phyloP scores from a whole-genome alignment of 2,113 vertebrate species.

The Panthera leo region DNA sequence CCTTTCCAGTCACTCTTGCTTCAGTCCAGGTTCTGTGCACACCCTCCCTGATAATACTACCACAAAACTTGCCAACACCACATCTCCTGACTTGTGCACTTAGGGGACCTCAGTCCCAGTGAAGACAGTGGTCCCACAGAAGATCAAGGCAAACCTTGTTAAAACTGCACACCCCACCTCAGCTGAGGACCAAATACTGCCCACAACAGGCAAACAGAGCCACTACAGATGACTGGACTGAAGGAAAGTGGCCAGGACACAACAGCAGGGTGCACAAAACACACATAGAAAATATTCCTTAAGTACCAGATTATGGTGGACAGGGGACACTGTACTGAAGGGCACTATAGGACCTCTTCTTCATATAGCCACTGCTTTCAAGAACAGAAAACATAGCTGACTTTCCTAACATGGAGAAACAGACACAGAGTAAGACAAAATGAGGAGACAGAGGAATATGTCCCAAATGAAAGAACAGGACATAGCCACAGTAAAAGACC shows the following conservation, averaged over 20 bases:
- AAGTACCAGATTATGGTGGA: neutral
- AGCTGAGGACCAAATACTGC: neutral
- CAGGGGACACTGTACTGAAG: neutral
- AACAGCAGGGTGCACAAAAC: neutral
- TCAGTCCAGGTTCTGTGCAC: neutral
- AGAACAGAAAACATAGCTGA: neutral
- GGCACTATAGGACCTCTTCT: neutral
- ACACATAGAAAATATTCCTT: neutral
- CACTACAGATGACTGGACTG: neutral
- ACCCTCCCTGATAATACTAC: neutral
- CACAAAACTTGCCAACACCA: neutral
- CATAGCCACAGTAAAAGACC: neutral
- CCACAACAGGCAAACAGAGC: neutral
- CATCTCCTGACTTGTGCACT: neutral
- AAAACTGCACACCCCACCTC: neutral
- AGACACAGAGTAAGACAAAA: neutral
- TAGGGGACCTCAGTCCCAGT: neutral
- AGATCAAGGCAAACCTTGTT: neutral
- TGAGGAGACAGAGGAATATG: neutral
- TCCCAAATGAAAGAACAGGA: neutral
- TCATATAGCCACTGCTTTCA: neutral
- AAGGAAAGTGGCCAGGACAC: neutral
- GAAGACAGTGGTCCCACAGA: neutral
- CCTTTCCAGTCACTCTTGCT: neutral
- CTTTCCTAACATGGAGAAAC: neutral